Percentiles rank a stretch among this genome's conserved stretches.
These are phyloP conservation scores for Erannis defoliaria DNA, from an alignment of 2,888 invertebrate species.

Conservation along the genomic window DNA sequence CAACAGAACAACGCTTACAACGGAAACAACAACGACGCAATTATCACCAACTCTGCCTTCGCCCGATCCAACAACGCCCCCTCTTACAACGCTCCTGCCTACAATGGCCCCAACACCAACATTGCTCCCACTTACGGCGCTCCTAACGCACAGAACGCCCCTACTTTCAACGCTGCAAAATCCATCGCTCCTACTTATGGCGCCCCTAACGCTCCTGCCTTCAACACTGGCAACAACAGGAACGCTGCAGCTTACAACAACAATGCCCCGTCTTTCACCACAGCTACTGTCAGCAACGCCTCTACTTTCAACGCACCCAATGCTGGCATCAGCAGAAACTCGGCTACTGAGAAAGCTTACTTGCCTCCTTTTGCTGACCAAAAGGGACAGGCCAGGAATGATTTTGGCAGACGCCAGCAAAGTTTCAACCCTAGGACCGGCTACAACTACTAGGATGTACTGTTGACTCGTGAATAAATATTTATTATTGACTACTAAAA, in stretches of 20 bases:
- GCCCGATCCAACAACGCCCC: slow-evolving; percentile 33
- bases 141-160: slow-evolving; percentile 5
- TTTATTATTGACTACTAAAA: slow-evolving; percentile 32
- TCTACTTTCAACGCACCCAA: slow-evolving; percentile 5
- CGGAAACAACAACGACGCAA: slow-evolving; percentile 54
- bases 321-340: slow-evolving; percentile 27
- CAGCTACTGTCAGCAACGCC: slow-evolving; percentile 13
- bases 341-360: slow-evolving; percentile 58
- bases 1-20: slow-evolving; percentile 31
- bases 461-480: slow-evolving; percentile 44
- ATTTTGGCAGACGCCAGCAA: slow-evolving; percentile 52
- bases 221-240: slow-evolving; percentile 12
- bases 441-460: slow-evolving; percentile 50
- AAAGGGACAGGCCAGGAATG: slow-evolving; percentile 31
- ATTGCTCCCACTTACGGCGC: slow-evolving; percentile 18
- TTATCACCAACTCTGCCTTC: slow-evolving; percentile 64
- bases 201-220: not conserved
- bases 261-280: slow-evolving; percentile 16
- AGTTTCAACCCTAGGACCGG: slow-evolving; percentile 61
- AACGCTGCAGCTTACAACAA: slow-evolving; percentile 9
- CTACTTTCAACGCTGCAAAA: slow-evolving; percentile 9
- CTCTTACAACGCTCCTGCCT: not conserved
- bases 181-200: slow-evolving; percentile 10
- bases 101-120: slow-evolving; percentile 8
- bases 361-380: slow-evolving; percentile 59